phyloP scores from a whole-genome alignment of 2,888 invertebrate species.

The Seira ritae region DNA sequence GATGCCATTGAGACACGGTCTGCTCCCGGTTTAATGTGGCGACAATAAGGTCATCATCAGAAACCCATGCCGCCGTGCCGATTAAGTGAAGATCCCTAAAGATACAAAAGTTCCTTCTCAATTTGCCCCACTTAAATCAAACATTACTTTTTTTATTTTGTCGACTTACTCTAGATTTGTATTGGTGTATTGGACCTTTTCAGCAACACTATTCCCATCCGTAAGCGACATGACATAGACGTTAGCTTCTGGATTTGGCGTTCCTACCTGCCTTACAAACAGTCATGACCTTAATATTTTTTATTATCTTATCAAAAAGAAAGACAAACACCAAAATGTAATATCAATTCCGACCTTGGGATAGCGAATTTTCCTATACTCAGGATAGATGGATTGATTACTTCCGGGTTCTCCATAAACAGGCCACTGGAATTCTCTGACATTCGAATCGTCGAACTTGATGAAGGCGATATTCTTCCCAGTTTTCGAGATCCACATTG shows the following conservation, averaged over 20 bases:
- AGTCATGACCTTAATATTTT: no score
- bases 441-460: constrained; percentile 86
- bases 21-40: constrained; percentile 95
- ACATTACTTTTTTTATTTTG: constrained; percentile 13
- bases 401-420: constrained; percentile 88
- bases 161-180: constrained; percentile 16
- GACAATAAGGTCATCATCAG: constrained; percentile 82
- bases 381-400: constrained; percentile 85
- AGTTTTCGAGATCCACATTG: constrained; percentile 92
- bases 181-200: neutral
- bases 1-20: constrained; percentile 81
- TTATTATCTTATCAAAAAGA: no score
- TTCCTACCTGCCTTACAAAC: constrained; percentile 51
- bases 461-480: constrained; percentile 88
- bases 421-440: constrained; percentile 85
- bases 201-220: neutral
- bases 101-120: constrained; percentile 2
- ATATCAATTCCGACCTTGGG: no score
- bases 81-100: constrained; percentile 72
- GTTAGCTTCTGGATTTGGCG: constrained; percentile 40
- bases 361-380: constrained; percentile 85
- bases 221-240: constrained; percentile 47
- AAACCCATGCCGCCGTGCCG: constrained; percentile 83
- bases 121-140: no score
- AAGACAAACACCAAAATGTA: no score